Conservation (phyloP, 2,888 invertebrate species). For the Eumacrocentrus americanus region DNA sequence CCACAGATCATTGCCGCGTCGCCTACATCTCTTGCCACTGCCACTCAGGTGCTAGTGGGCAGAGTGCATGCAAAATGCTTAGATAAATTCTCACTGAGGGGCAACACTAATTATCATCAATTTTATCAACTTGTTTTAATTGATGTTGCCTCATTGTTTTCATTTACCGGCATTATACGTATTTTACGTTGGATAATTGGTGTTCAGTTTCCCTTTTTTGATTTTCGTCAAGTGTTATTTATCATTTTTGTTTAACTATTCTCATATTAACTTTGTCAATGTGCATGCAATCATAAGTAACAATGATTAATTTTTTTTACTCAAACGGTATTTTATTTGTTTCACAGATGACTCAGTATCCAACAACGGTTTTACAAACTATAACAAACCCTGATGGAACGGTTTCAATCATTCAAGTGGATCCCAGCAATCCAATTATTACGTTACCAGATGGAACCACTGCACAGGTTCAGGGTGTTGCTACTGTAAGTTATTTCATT, state of each 20-base stretch:
- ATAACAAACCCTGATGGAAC: slow-evolving; percentile 97
- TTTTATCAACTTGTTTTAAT: slow-evolving; percentile 31
- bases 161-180: slow-evolving; percentile 26
- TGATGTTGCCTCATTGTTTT: slow-evolving; percentile 36
- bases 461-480: slow-evolving; percentile 87
- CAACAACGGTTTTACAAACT: slow-evolving; percentile 91
- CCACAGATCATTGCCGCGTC: slow-evolving; percentile 59
- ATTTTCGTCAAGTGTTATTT: too few species aligned
- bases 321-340: slow-evolving; percentile 33
- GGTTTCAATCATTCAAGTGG: slow-evolving; percentile 94
- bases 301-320: slow-evolving; percentile 25
- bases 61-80: slow-evolving; percentile 28
- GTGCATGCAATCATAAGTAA: slow-evolving; percentile 11
- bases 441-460: slow-evolving; percentile 95
- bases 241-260: slow-evolving; percentile 44
- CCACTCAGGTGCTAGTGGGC: slow-evolving; percentile 60
- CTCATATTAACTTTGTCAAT: slow-evolving; percentile 9
- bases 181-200: slow-evolving; percentile 39
- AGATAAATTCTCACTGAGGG: slow-evolving; percentile 35
- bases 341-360: slow-evolving; percentile 71
- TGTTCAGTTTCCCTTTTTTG: slow-evolving; percentile 60
- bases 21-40: slow-evolving; percentile 59
- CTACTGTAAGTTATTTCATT: slow-evolving; percentile 63
- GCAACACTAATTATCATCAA: slow-evolving; percentile 24
- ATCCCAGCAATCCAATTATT: slow-evolving; percentile 92